phyloP scores from a whole-genome alignment of 1,140 invertebrate species.

The Zaprionus davidi region DNA sequence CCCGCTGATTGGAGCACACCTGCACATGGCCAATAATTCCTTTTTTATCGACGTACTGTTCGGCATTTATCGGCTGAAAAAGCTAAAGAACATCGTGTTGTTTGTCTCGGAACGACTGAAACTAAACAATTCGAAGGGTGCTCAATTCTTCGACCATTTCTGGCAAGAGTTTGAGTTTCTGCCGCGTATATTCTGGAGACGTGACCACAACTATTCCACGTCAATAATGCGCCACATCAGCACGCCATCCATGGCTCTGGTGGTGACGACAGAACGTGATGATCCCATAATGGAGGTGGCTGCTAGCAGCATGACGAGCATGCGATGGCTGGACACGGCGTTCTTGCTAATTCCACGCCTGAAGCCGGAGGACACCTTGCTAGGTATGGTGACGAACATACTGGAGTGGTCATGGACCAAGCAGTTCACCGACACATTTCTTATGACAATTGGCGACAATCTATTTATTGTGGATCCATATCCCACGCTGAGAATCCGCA shows the following conservation, averaged over 20 bases:
- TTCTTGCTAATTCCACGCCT: conserved; percentile 64
- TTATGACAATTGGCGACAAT: conserved; percentile 63
- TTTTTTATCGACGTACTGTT: conserved; percentile 61
- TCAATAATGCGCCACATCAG: conserved; percentile 60
- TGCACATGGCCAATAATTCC: conserved; percentile 45
- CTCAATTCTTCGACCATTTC: conserved; percentile 63
- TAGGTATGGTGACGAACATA: conserved; percentile 24
- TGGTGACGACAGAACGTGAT: conserved; percentile 58
- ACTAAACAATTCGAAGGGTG: conserved; percentile 29
- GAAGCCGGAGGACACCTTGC: conserved; percentile 34
- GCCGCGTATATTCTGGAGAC: conserved; percentile 55
- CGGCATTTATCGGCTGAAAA: conserved; percentile 49
- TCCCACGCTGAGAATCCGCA: conserved; percentile 51
- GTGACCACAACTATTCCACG: conserved; percentile 8
- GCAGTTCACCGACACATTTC: conserved; percentile 63
- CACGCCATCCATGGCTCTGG: conserved; percentile 64
- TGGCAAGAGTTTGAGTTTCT: conserved; percentile 52
- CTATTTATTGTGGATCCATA: conserved; percentile 67
- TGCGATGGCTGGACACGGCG: conserved; percentile 66
- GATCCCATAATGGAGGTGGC: conserved; percentile 78
- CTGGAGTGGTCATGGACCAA: conserved; percentile 66
- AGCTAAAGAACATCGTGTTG: conserved; percentile 73
- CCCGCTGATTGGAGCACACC: too few species aligned
- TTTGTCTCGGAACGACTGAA: conserved; percentile 69
- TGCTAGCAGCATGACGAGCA: conserved; percentile 38